These are phyloP conservation scores for Mus minutoides DNA, from an alignment of 2,797 vertebrate species.

Conservation along the genomic window DNA sequence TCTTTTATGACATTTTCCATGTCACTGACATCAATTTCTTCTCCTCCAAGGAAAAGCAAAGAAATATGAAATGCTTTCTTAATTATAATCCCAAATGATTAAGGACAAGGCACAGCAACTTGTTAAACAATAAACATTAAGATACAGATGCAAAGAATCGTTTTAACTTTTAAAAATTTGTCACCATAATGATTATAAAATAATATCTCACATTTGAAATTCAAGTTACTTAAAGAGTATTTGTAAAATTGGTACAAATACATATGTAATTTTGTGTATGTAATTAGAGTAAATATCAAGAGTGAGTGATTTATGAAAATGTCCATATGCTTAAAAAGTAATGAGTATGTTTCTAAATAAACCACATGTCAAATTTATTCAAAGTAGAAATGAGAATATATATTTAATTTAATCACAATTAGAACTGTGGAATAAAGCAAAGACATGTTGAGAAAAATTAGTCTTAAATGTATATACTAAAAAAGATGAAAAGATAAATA, in stretches of 20 bases:
- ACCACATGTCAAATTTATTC: background rate
- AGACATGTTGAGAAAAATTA: background rate
- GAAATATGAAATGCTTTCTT: background rate
- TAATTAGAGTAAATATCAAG: constrained; percentile 27
- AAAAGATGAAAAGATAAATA: background rate
- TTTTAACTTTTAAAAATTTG: background rate
- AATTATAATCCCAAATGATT: background rate
- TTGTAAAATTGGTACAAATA: background rate
- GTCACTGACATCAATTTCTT: constrained; percentile 13
- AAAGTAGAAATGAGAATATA: background rate
- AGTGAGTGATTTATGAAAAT: constrained; percentile 19
- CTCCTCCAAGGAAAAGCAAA: constrained; percentile 42
- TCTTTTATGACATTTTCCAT: constrained; percentile 38
- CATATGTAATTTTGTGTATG: background rate
- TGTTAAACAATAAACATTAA: constrained; percentile 1
- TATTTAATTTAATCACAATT: background rate
- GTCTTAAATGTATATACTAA: background rate
- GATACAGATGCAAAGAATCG: background rate
- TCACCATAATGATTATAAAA: background rate
- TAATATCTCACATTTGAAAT: background rate
- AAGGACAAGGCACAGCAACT: background rate
- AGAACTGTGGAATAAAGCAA: background rate
- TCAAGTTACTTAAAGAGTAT: constrained; percentile 29
- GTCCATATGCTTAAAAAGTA: background rate
- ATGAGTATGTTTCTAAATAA: background rate